Conservation (phyloP, 2,113 vertebrate species). For the Ahaetulla prasina region DNA sequence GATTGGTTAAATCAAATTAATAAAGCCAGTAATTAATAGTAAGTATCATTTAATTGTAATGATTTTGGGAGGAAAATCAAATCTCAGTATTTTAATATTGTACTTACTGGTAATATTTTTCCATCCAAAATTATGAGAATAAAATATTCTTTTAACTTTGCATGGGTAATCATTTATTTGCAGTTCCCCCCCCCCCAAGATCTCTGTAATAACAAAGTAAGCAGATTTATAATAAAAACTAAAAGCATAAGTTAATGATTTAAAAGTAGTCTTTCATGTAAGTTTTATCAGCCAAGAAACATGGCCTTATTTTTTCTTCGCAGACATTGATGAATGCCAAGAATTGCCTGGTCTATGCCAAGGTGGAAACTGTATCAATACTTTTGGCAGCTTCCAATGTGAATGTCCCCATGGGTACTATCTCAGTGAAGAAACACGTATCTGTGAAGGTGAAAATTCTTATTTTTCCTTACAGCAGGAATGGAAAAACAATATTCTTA, state of each 20-base stretch:
- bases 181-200: neutral
- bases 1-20: neutral
- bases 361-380: constrained; percentile 83
- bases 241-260: neutral
- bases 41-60: neutral
- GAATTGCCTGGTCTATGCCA: constrained; percentile 82
- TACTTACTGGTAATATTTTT: neutral
- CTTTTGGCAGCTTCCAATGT: constrained; percentile 84
- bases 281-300: constrained; percentile 28
- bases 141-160: neutral
- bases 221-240: neutral
- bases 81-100: neutral
- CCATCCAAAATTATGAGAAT: neutral
- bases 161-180: neutral
- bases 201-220: neutral
- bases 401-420: constrained; percentile 81
- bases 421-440: constrained; percentile 78
- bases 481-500: neutral
- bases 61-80: neutral
- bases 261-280: constrained; percentile 3
- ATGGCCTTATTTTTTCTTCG: constrained; percentile 22
- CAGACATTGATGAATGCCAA: constrained; percentile 86
- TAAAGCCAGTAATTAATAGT: neutral
- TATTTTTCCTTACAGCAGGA: neutral
- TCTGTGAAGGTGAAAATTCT: constrained; percentile 79